Conservation (phyloP, 2,888 invertebrate genomes). For the Stenchaetothrips biformis region DNA sequence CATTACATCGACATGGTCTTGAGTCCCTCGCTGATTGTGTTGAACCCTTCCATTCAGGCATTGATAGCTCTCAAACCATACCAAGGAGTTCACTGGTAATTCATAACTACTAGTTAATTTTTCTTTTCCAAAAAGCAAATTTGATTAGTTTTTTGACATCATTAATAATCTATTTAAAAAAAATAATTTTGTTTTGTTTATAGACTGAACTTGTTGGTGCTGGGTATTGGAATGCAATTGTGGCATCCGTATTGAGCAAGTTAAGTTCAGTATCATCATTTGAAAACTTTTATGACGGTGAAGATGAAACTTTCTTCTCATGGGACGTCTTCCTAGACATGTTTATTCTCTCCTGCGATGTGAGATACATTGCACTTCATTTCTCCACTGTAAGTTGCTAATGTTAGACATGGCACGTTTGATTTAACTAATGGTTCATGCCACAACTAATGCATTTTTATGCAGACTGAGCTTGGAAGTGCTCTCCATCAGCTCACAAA, state of each 20-base stretch:
- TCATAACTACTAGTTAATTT: not conserved
- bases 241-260: not conserved
- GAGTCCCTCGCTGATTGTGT: not conserved
- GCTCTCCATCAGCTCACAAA: not conserved
- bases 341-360: not conserved
- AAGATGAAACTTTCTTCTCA: not conserved
- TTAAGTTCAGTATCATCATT: not conserved
- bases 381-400: not conserved
- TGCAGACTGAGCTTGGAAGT: not conserved
- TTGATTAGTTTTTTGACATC: too few relatives aligned
- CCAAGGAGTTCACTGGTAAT: not conserved
- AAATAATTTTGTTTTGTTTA: not conserved
- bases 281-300: not conserved
- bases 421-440: not conserved
- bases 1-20: not conserved
- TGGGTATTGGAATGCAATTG: not conserved
- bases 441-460: not conserved
- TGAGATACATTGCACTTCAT: not conserved
- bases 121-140: not conserved
- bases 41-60: not conserved
- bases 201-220: not conserved
- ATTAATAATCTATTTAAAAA: too few relatives aligned
- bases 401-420: not conserved
- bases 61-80: not conserved
- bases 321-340: not conserved